Evolutionary conservation across 2,113 vertebrate genomes (phyloP).

Genomic region (Sigmodon hispidus): DNA sequence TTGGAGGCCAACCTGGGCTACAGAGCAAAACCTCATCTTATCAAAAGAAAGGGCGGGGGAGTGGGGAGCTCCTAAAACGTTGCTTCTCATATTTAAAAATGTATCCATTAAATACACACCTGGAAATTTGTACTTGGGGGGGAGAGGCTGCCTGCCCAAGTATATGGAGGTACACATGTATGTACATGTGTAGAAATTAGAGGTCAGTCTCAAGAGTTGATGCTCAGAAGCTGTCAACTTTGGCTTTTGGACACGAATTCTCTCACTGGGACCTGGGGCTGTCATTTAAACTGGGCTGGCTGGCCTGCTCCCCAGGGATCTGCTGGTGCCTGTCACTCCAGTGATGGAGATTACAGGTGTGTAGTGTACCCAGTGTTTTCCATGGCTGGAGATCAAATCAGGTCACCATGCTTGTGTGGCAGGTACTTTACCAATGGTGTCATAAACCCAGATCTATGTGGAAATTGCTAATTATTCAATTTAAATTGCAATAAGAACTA

Average conservation of each 20-base stretch:
- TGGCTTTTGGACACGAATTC: background rate
- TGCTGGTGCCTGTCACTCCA: background rate
- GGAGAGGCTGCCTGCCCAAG: no score
- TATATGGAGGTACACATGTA: no score
- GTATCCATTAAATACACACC: background rate
- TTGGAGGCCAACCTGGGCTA: background rate
- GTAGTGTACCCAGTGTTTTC: no score
- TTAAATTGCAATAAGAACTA: slow-evolving; percentile 12
- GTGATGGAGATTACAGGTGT: no score
- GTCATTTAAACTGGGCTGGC: background rate
- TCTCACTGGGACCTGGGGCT: background rate
- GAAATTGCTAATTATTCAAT: background rate
- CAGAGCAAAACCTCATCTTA: background rate
- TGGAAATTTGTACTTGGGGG: background rate
- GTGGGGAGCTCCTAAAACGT: background rate
- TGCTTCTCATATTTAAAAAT: background rate
- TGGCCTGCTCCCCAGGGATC: background rate
- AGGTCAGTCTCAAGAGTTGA: background rate
- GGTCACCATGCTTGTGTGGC: no score
- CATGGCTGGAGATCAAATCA: background rate
- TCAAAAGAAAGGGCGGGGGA: background rate
- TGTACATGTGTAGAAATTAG: background rate
- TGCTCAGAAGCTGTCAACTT: background rate
- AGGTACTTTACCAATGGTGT: background rate
- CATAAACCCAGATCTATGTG: background rate